Percentiles rank a stretch among this genome's conserved stretches.
Evolutionary conservation across 2,113 vertebrate species (phyloP).

Genomic region (Craseonycteris thonglongyai): DNA sequence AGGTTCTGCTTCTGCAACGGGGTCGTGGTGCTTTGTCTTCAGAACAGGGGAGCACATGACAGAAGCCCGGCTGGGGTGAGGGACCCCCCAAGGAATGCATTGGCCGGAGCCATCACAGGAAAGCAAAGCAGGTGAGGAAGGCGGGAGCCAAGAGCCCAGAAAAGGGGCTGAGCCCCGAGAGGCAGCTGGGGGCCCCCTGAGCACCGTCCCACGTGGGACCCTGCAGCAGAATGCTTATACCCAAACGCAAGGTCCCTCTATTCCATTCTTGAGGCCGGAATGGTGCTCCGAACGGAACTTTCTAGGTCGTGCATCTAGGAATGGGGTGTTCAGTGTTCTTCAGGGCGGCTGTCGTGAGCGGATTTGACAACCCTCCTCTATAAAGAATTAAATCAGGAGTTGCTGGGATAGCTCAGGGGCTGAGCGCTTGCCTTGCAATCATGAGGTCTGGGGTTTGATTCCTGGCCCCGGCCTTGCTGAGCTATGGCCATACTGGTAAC

Average conservation of each 20-base stretch:
- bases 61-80: background rate
- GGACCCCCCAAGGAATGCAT: background rate
- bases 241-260: no score
- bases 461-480: no score
- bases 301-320: background rate
- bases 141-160: background rate
- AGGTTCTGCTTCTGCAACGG: background rate
- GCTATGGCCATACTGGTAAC: no score
- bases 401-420: no score
- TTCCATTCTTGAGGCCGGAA: background rate
- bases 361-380: background rate
- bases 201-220: no score
- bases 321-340: accelerated
- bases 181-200: background rate
- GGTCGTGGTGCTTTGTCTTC: no score
- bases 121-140: background rate
- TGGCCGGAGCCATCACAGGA: background rate
- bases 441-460: no score
- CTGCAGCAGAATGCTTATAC: no score
- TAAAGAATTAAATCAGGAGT: background rate
- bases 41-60: background rate
- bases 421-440: no score
- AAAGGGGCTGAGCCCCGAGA: background rate
- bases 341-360: background rate
- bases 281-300: background rate